phyloP scores from a whole-genome alignment of 92 coral and sea anemone species.

The Paragorgia papillata region DNA sequence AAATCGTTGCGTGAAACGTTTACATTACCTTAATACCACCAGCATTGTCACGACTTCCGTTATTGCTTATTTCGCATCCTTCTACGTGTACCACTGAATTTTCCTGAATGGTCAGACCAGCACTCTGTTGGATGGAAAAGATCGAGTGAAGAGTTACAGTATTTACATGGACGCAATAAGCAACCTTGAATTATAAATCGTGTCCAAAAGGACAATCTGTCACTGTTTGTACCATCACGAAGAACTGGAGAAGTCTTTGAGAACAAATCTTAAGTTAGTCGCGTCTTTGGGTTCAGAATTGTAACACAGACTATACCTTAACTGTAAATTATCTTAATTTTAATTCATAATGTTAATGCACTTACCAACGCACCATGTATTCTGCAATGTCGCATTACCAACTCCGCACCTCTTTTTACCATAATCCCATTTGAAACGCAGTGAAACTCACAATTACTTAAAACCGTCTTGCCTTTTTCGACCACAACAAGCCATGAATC shows the following conservation, averaged over 20 bases:
- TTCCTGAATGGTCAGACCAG: slow-evolving; percentile 14
- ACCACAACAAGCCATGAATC: slow-evolving; percentile 63
- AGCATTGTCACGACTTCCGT: background rate
- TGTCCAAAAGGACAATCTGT: no score
- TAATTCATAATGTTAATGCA: no score
- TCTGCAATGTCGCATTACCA: slow-evolving; percentile 72
- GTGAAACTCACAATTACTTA: slow-evolving; percentile 73
- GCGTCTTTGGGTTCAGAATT: no score
- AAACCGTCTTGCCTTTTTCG: slow-evolving; percentile 59
- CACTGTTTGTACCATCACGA: no score
- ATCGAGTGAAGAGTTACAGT: no score
- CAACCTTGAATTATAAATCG: no score
- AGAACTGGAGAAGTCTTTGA: no score
- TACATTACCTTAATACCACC: slow-evolving; percentile 31
- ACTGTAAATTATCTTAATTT: no score
- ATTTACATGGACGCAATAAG: no score
- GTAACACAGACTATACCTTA: no score
- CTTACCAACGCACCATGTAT: slow-evolving; percentile 75
- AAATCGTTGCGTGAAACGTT: no score
- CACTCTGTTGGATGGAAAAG: background rate
- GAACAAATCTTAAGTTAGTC: no score
- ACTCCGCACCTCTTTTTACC: slow-evolving; percentile 59
- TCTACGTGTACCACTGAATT: slow-evolving; percentile 5
- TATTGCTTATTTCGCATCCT: slow-evolving; percentile 12
- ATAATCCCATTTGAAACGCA: slow-evolving; percentile 63